These are phyloP conservation scores for Acrobasis consociella DNA, from an alignment of 2,888 invertebrate species.

Conservation along the genomic window DNA sequence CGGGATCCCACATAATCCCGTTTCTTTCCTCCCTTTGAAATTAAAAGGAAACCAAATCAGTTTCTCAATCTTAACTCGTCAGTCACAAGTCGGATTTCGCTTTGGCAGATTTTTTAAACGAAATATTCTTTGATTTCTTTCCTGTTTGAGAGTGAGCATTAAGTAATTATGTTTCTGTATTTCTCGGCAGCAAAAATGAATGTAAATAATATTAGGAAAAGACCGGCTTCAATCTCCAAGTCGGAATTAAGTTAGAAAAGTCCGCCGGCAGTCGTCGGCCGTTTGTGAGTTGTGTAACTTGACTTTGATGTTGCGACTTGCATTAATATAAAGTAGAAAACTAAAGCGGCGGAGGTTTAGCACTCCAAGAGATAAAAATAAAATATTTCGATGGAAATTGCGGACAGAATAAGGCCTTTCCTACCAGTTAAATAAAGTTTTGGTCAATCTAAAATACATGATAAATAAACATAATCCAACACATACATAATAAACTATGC, in stretches of 20 bases:
- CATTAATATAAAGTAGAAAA: neutral
- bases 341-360: neutral
- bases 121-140: slow-evolving; percentile 1
- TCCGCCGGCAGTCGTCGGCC: neutral
- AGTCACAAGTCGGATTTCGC: neutral
- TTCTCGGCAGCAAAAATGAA: neutral
- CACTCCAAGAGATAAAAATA: neutral
- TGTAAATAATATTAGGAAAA: slow-evolving; percentile 6
- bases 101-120: slow-evolving; percentile 1
- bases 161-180: slow-evolving; percentile 1
- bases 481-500: no score
- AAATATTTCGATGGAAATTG: neutral
- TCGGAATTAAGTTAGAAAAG: slow-evolving; percentile 22
- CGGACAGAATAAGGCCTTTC: no score
- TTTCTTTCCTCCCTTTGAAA: slow-evolving; percentile 62
- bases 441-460: no score
- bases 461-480: no score
- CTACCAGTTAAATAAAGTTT: no score
- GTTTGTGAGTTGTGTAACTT: slow-evolving; percentile 2
- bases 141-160: slow-evolving; percentile 9
- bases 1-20: slow-evolving; percentile 69
- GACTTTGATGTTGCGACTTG: slow-evolving; percentile 3
- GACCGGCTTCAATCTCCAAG: slow-evolving; percentile 17
- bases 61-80: slow-evolving; percentile 27
- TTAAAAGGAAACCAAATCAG: slow-evolving; percentile 22